Percentiles rank a stretch among this genome's conserved stretches.
Conservation (phyloP, 1,140 invertebrate genomes). For the Helicorthomorpha holstii region DNA sequence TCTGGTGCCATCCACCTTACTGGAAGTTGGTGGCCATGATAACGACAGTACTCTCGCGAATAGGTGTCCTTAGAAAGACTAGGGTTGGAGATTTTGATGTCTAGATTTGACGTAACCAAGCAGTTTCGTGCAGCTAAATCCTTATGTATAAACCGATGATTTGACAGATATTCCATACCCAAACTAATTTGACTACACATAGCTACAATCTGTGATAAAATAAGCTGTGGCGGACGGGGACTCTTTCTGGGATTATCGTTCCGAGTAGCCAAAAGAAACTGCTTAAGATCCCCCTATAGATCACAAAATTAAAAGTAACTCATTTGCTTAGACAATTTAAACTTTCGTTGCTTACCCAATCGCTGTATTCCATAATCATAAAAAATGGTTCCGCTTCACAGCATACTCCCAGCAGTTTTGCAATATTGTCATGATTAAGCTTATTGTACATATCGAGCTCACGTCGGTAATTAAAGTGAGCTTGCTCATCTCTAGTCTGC, state of each 20-base stretch:
- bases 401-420: slow-evolving; percentile 52
- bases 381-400: slow-evolving; percentile 68
- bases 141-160: slow-evolving; percentile 55
- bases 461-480: slow-evolving; percentile 62
- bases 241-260: slow-evolving; percentile 31
- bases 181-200: slow-evolving; percentile 58
- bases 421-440: slow-evolving; percentile 59
- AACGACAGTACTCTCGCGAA: slow-evolving; percentile 55
- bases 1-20: slow-evolving; percentile 76
- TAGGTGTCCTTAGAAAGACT: slow-evolving; percentile 68
- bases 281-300: slow-evolving; percentile 73
- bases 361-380: slow-evolving; percentile 77
- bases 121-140: slow-evolving; percentile 90
- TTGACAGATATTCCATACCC: slow-evolving; percentile 67
- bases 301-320: background rate
- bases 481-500: slow-evolving; percentile 53
- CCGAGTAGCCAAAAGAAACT: slow-evolving; percentile 70
- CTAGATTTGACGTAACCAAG: slow-evolving; percentile 60
- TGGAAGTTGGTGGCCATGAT: slow-evolving; percentile 40
- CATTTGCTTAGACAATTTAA: background rate
- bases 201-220: slow-evolving; percentile 47
- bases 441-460: slow-evolving; percentile 71
- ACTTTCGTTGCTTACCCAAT: slow-evolving; percentile 82
- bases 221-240: slow-evolving; percentile 38
- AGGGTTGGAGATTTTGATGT: slow-evolving; percentile 65